Evolutionary conservation across 2,113 vertebrate genomes (phyloP).

Genomic region (Anser brachyrhynchus): DNA sequence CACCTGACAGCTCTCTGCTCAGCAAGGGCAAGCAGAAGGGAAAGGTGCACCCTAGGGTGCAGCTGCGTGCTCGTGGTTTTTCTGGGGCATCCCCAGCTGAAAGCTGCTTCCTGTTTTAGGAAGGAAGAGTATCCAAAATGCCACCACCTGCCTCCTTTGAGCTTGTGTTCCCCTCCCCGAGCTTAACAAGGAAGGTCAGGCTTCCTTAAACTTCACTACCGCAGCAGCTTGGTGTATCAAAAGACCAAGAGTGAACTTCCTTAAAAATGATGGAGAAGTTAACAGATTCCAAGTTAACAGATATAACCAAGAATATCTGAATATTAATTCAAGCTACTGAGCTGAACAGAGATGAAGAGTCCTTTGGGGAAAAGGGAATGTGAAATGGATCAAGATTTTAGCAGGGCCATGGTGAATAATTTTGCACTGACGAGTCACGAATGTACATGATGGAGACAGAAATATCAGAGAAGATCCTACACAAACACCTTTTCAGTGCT

Average conservation of each 20-base stretch:
- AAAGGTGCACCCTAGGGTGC: background rate
- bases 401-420: background rate
- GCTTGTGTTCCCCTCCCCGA: fast-evolving
- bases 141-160: background rate
- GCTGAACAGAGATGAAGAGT: background rate
- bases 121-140: background rate
- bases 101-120: background rate
- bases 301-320: background rate
- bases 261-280: background rate
- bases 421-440: background rate
- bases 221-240: background rate
- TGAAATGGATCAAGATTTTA: background rate
- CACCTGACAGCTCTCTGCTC: background rate
- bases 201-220: background rate
- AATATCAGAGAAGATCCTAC: background rate
- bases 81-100: background rate
- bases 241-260: background rate
- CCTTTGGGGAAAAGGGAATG: background rate
- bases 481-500: background rate
- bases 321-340: background rate
- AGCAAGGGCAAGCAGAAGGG: background rate
- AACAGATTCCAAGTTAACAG: background rate
- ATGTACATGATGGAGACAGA: background rate
- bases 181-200: background rate
- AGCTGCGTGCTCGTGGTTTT: background rate